phyloP scores from a whole-genome alignment of 1,140 invertebrate species.

The Sinella curviseta region DNA sequence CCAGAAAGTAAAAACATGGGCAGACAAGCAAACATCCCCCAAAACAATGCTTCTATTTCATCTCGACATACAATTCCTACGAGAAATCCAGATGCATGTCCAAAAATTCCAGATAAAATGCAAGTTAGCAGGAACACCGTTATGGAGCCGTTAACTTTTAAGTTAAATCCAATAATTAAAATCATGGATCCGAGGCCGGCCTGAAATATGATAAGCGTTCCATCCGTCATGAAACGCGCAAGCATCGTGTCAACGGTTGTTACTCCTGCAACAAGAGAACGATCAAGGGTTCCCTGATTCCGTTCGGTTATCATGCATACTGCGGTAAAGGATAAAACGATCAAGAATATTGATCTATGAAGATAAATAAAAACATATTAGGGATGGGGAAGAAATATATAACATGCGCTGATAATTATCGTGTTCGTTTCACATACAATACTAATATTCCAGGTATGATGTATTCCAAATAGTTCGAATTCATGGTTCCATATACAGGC shows the following conservation, averaged over 20 bases:
- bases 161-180: background rate
- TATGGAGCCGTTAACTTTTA: background rate
- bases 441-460: constrained; percentile 4
- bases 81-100: background rate
- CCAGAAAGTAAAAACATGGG: constrained; percentile 55
- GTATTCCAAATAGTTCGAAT: constrained; percentile 6
- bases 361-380: too few species aligned
- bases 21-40: constrained; percentile 1
- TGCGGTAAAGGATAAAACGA: background rate
- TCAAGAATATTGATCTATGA: constrained; percentile 5
- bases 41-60: constrained; percentile 9
- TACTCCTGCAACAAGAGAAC: background rate
- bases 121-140: background rate
- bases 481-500: background rate
- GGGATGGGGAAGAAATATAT: too few species aligned
- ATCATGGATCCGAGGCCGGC: background rate
- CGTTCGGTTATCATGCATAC: background rate
- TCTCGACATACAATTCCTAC: background rate
- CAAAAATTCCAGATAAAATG: background rate
- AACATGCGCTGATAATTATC: too few species aligned
- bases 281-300: constrained; percentile 14
- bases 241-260: background rate
- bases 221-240: constrained; percentile 10
- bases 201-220: background rate
- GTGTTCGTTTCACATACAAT: too few species aligned